Base-by-base conservation (phyloP, 2,113 vertebrate species). In the Meles meles region DNA sequence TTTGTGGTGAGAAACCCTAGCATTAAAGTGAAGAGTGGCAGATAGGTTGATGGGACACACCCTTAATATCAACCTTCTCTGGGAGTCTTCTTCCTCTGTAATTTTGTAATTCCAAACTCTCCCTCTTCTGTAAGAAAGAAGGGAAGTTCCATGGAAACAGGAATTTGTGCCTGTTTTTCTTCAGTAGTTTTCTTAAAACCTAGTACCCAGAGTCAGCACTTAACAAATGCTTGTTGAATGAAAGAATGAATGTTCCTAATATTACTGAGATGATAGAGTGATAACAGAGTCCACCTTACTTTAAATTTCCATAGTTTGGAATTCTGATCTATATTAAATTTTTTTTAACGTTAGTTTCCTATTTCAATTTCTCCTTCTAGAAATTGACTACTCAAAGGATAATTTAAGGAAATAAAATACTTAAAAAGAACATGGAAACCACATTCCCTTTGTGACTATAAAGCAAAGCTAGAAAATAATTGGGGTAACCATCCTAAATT, bases 371-470 rank as follows among this genome's bases (percentile, higher is more conserved):
- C 29, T 86, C 39, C 21, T 76, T 80, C 71, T 80, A 93, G 37
- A 84, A 94, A 91, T 74, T 15, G 79, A 57, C 29, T 20, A n/a
- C 6, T 44, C 57, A 76, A 87, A 65, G 1, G 6, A 87, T 69
- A 44, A 93, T 84, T 96, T 87, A 87, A 71, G 21, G 11, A 79
- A 95, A 52, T 76, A 92, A 95, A 97, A 59, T 76, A 42, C 11
- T 65, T 94, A 61, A 6, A 71, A 94, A 76, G 17, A 94, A 77
- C 61, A 76, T 80, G 49, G 15, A 87, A 97, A 34, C 21, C 27
- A 88, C 29, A 74, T 88, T 65, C 25, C n/a, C 7, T 85, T 83
- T 93, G 49, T 57, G 80, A 69, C 42, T 71, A 44, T 80, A 92
- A 96, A 90, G 55, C 31, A 3, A 77, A 87, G 34, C 10, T 34